Base-by-base conservation (phyloP, 2,888 invertebrate species). In the Ethmia dodecea region DNA sequence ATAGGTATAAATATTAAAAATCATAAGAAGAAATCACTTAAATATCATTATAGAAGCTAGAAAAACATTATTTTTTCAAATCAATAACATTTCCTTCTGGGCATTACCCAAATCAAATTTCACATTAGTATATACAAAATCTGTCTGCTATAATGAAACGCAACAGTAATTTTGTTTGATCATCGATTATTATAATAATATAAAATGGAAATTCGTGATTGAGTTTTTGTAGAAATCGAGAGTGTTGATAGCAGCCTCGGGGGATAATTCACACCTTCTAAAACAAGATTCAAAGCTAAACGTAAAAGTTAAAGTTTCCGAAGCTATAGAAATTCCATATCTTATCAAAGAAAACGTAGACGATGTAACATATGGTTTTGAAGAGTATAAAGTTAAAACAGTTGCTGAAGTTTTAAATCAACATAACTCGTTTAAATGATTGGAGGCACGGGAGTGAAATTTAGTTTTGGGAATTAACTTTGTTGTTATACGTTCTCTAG, bases 201-300 rank as follows among this genome's bases (percentile, higher is more conserved):
- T n/a, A 57, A 62, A 63, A 61, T 45, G 45, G 38, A 47, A 55
- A 54, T 60, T 47, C 40, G 45, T 40, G 38, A 49, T 60, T 47
- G 41, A 43, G 46, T 50, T 44, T 56, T 55, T 52, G 44, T 49
- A 43, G 33, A 50, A 42, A 57, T 37, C 49, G 45, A 54, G 53
- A 49, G 74, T 75, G 75, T 73, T 75, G 73, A 76, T 62, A 60
- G 62, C 48, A 43, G 57, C 76, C 63, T 22, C 2, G 18, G 52
- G 76, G 60, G 39, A 40, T 51, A 56, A 67, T 69, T 67, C 56
- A 65, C 68, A 66, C 71, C 49, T 58, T 28, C 11, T 14, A 26
- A 42, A 22, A 16, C n/a, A 5, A 20, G 25, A 22, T 8, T 16
- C 31, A 24, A 12, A 25, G 28, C 36, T 27, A 13, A 15, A 29